phyloP scores from a whole-genome alignment of 2,888 invertebrate species.

The Himalopsyche japonica region DNA sequence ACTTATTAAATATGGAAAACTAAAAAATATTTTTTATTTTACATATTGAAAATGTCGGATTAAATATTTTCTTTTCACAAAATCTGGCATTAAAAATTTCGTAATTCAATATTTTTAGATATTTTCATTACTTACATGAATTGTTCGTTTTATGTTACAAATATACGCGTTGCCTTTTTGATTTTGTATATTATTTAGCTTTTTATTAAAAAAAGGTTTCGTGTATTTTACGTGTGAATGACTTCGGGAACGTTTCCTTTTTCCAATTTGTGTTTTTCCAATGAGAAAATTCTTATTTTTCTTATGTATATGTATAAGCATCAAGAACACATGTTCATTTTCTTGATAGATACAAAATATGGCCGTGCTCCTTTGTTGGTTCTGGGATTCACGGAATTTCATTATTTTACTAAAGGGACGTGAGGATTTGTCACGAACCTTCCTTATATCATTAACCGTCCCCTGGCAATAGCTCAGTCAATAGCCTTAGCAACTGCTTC shows the following conservation, averaged over 20 bases:
- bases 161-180: background rate
- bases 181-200: background rate
- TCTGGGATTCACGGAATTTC: conserved; percentile 18
- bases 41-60: too few species aligned
- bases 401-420: conserved; percentile 14
- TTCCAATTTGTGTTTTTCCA: background rate
- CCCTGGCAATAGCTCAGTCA: background rate
- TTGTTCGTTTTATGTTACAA: too few species aligned
- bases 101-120: too few species aligned
- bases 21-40: too few species aligned
- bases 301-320: background rate
- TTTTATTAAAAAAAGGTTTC: background rate
- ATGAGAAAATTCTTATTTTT: background rate
- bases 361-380: background rate
- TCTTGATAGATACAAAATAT: background rate
- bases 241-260: background rate
- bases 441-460: background rate
- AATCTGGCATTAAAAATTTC: too few species aligned
- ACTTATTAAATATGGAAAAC: too few species aligned
- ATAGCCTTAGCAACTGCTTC: background rate
- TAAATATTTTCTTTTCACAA: too few species aligned
- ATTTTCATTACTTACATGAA: too few species aligned
- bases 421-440: background rate
- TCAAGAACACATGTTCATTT: background rate
- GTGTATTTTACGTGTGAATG: background rate